Percentiles rank a stretch among this genome's conserved stretches.
These are phyloP conservation scores for Epinephelus cyanopodus DNA, from an alignment of 2,113 vertebrate species.

Conservation along the genomic window DNA sequence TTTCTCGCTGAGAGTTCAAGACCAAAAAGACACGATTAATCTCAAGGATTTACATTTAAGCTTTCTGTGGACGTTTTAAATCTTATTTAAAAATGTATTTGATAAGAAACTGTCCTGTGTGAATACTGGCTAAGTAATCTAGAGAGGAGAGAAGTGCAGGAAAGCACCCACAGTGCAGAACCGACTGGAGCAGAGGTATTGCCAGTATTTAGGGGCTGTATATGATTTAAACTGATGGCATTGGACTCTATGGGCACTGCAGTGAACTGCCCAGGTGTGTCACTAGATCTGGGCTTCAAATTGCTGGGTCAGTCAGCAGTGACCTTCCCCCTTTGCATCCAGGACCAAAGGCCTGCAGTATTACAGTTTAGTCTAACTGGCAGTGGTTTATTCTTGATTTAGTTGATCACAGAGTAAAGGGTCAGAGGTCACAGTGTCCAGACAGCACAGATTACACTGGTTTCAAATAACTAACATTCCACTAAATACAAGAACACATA, in stretches of 20 bases:
- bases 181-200: background rate
- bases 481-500: background rate
- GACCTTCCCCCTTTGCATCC: constrained; percentile 51
- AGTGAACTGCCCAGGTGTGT: constrained; percentile 32
- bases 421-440: constrained; percentile 25
- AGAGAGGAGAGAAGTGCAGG: background rate
- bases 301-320: constrained; percentile 59
- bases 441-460: background rate
- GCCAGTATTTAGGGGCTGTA: background rate
- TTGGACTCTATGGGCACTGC: constrained; percentile 40
- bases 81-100: background rate
- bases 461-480: background rate
- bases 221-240: constrained; percentile 33
- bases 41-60: background rate
- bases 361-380: constrained; percentile 34
- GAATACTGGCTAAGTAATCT: background rate
- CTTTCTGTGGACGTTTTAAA: background rate
- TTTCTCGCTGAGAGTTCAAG: background rate
- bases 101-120: background rate
- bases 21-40: background rate
- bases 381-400: background rate
- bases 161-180: background rate
- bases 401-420: constrained; percentile 1
- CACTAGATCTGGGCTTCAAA: constrained; percentile 55
- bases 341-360: constrained; percentile 18